Conservation (phyloP, 1,140 invertebrate species). For the Bombus huntii region DNA sequence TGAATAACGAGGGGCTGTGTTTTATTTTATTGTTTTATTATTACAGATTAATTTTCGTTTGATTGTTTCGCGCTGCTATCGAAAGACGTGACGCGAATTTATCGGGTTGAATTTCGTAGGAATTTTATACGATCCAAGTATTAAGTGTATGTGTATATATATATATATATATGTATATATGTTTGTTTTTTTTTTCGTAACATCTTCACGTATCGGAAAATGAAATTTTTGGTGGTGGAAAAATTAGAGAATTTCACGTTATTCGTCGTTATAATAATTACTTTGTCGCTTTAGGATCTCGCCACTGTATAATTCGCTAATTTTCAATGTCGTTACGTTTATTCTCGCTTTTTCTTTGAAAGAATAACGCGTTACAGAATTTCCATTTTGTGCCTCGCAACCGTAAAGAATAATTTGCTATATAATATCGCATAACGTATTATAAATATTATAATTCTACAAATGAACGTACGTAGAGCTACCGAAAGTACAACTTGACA, state of each 20-base stretch:
- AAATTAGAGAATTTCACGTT: too few species aligned
- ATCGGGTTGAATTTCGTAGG: neutral
- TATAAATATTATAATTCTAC: conserved; percentile 1
- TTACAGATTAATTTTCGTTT: conserved; percentile 43
- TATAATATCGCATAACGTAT: neutral
- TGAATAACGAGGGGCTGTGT: conserved; percentile 27
- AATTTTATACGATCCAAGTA: conserved; percentile 7
- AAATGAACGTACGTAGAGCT: neutral
- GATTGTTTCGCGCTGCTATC: conserved; percentile 22
- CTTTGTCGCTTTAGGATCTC: neutral
- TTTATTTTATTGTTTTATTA: conserved; percentile 44
- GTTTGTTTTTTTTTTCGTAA: neutral
- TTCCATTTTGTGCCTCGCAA: neutral
- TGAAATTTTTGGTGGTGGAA: neutral
- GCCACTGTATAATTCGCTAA: neutral
- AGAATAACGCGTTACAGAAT: neutral
- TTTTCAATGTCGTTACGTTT: neutral
- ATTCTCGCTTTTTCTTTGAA: neutral
- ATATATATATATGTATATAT: neutral
- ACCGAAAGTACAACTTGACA: neutral
- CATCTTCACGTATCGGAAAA: neutral
- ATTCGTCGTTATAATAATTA: neutral
- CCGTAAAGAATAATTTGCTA: conserved; percentile 9
- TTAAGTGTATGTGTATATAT: neutral
- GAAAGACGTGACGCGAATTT: conserved; percentile 34